Percentiles rank a stretch among this genome's conserved stretches.
Conservation (phyloP, 2,113 vertebrate species). For the Thinocorus orbignyianus region DNA sequence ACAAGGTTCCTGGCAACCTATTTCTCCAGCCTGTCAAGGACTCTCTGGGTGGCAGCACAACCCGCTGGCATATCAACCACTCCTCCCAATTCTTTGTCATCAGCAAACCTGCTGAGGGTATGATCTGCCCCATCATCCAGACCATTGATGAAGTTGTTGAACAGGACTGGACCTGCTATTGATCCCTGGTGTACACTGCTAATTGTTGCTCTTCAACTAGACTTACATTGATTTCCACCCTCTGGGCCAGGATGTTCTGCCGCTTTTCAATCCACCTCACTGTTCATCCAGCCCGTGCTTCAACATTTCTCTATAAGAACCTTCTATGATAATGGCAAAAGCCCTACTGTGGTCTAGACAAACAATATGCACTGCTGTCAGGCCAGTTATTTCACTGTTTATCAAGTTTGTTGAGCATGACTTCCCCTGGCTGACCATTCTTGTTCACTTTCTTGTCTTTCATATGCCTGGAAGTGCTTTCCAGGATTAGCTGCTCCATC, state of each 20-base stretch:
- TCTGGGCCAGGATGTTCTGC: not conserved
- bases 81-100: not conserved
- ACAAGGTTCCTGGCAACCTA: not conserved
- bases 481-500: not conserved
- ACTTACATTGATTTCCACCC: not conserved
- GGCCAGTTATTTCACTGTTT: not conserved
- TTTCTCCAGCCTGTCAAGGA: not conserved
- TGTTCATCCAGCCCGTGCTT: not conserved
- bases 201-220: not conserved
- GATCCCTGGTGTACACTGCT: not conserved
- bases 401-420: not conserved
- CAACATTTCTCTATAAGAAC: not conserved
- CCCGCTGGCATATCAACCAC: fast-evolving
- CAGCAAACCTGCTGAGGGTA: not conserved
- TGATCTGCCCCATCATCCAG: not conserved
- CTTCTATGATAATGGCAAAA: not conserved
- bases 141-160: not conserved
- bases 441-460: not conserved
- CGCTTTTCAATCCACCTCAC: not conserved
- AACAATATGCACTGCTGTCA: not conserved
- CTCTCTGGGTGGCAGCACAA: not conserved
- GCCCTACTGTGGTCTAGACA: not conserved
- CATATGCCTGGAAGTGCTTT: not conserved
- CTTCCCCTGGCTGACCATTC: not conserved
- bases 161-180: not conserved